phyloP scores from a whole-genome alignment of 2,113 vertebrate genomes.

The Ornithorhynchus anatinus region DNA sequence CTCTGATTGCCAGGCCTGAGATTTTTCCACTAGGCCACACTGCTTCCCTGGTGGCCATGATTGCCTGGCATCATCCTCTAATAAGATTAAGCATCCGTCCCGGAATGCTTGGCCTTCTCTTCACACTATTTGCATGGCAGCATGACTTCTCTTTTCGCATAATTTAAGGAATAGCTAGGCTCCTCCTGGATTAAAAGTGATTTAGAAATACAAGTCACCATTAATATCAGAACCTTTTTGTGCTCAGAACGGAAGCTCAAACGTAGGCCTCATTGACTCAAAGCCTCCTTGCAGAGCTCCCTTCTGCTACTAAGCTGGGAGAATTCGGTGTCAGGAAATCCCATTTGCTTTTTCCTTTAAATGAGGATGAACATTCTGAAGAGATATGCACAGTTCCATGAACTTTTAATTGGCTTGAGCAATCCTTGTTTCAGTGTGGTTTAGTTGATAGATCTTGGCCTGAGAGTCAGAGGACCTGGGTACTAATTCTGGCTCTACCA shows the following conservation, averaged over 20 bases:
- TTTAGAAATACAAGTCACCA: not conserved
- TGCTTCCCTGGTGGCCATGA: not conserved
- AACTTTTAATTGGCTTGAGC: conserved; percentile 54
- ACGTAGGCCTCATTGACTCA: not conserved
- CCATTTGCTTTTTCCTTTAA: conserved; percentile 53
- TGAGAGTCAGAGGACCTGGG: not conserved
- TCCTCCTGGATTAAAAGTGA: not conserved
- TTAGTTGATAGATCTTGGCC: not conserved
- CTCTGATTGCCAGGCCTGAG: too few relatives aligned
- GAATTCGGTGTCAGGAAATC: conserved; percentile 26
- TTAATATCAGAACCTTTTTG: rapidly evolving
- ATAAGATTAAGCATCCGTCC: not conserved
- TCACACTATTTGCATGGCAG: not conserved
- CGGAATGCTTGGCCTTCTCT: not conserved
- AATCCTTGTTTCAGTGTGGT: conserved; percentile 41
- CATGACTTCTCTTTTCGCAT: not conserved
- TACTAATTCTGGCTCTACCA: not conserved
- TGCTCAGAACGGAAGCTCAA: not conserved
- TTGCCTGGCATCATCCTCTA: not conserved
- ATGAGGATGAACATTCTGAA: conserved; percentile 52
- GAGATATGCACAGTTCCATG: conserved; percentile 22
- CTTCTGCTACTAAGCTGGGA: conserved; percentile 6
- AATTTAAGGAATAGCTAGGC: not conserved
- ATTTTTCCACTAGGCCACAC: too few relatives aligned
- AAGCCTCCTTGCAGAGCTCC: not conserved